A percentile compares a stretch with the other conserved stretches of the same genome.
These are phyloP conservation scores for Vannuccia rotundouncinata DNA, from an alignment of 2,888 invertebrate species.

Conservation along the genomic window DNA sequence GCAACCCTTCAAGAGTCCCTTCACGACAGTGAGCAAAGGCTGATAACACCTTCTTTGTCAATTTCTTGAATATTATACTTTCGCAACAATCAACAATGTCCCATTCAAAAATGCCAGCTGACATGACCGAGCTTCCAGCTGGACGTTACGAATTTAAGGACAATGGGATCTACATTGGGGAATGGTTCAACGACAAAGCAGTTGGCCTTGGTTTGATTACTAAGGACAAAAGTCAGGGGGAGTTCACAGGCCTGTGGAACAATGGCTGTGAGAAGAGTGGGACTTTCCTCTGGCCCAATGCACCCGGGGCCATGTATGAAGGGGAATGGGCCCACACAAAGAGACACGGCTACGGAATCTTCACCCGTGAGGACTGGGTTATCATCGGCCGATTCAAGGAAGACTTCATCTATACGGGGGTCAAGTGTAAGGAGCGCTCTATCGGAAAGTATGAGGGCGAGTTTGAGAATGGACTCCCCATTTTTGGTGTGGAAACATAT, in stretches of 20 bases:
- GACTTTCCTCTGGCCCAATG: constrained; percentile 35
- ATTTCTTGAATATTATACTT: too few relatives aligned
- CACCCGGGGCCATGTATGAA: constrained; percentile 37
- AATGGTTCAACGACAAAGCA: constrained; percentile 38
- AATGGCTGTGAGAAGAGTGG: constrained; percentile 34
- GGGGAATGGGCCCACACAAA: constrained; percentile 31
- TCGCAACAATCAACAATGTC: neutral
- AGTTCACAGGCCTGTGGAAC: constrained; percentile 37
- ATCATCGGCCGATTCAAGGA: constrained; percentile 37
- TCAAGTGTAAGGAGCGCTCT: constrained; percentile 34
- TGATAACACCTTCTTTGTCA: neutral
- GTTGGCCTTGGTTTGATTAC: constrained; percentile 37
- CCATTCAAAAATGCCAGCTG: neutral
- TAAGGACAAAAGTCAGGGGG: constrained; percentile 36
- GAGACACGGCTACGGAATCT: constrained; percentile 31
- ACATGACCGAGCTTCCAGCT: constrained; percentile 28
- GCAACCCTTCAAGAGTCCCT: too few relatives aligned
- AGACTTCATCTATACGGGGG: constrained; percentile 31
- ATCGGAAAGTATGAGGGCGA: constrained; percentile 34
- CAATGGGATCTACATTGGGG: constrained; percentile 37
- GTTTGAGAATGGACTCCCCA: constrained; percentile 33
- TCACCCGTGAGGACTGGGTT: constrained; percentile 34
- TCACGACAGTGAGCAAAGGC: neutral
- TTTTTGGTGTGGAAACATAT: constrained; percentile 36
- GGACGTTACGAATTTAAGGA: constrained; percentile 38